Percentiles rank a stretch among this genome's conserved stretches.
These are phyloP conservation scores for Neodiprion virginianus DNA, from an alignment of 1,140 invertebrate species.

Conservation along the genomic window DNA sequence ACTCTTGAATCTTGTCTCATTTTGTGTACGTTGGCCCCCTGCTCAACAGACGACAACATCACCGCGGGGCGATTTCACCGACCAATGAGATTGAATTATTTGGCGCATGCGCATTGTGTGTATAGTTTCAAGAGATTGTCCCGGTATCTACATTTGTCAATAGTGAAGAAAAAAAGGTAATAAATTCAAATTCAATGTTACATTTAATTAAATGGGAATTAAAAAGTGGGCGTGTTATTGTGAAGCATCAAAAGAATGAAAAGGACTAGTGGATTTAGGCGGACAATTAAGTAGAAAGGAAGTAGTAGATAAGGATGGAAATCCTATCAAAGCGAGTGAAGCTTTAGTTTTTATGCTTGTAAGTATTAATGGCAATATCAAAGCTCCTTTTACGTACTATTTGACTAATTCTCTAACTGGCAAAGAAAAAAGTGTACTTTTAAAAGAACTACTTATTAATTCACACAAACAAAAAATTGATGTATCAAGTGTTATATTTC, in stretches of 20 bases:
- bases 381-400: slow-evolving; percentile 28
- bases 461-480: slow-evolving; percentile 24
- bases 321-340: slow-evolving; percentile 25
- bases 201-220: slow-evolving; percentile 25
- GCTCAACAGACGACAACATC: too few species aligned
- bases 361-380: slow-evolving; percentile 25
- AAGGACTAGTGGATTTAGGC: slow-evolving; percentile 23
- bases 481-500: slow-evolving; percentile 30
- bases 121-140: too few species aligned
- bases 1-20: too few species aligned
- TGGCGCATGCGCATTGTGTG: too few species aligned
- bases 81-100: too few species aligned
- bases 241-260: slow-evolving; percentile 21
- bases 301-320: slow-evolving; percentile 6
- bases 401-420: slow-evolving; percentile 28
- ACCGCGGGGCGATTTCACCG: too few species aligned
- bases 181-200: slow-evolving; percentile 20
- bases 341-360: slow-evolving; percentile 28
- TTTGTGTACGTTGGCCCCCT: too few species aligned
- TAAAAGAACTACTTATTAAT: slow-evolving; percentile 20
- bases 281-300: slow-evolving; percentile 18
- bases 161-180: slow-evolving; percentile 14
- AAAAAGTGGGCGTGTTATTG: slow-evolving; percentile 14
- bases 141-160: background rate
- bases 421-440: slow-evolving; percentile 22